Base-by-base conservation (phyloP, 64 coral and sea anemone species). In the Acropora yongei region DNA sequence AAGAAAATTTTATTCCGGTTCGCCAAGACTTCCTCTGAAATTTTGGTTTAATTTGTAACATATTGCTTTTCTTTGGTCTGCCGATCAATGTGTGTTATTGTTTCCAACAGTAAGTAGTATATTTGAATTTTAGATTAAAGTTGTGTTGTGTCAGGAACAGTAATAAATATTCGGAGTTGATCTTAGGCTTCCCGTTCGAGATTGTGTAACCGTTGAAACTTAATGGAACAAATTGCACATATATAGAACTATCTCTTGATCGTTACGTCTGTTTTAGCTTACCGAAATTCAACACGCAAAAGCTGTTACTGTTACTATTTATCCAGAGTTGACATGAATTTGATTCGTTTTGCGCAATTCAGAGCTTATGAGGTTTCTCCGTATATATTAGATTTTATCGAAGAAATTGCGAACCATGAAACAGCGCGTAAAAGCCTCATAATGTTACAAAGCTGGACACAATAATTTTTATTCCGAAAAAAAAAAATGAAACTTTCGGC, bases 91-190 rank as follows among this genome's bases (percentile, higher is more conserved):
- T 49, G 45, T 48, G 11, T 78, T 12, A 44, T 47, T 78, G 75
- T 78, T 48, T 78, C 8, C 3, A 78, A 48, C 3, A 48, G 10
- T 78, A 47, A 78, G 75, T 78, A 78, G 12, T 49, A 8, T 69
- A 85, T 72, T 71, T 85, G 69, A 84, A 71, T 85, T 85, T 85
- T 71, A 30, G 67, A 71, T 68, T 71, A 85, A 72, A 49, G 43
- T 85, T 71, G 14, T 45, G 82, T 85, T 7, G 20, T 71, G 61
- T 48, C 16, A 63, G 12, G 63, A 85, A 69, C 61, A 85, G 49
- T 46, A 20, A 71, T 45, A 71, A 69, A 72, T 45, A 17, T 10
- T 2, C 16, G 5, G 61, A 72, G 58, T 69, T 85, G 44, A 44
- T 8, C 17, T 85, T 72, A 17, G 57, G 47, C 30, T 85, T 20